phyloP scores from a whole-genome alignment of 2,113 vertebrate species.

The Zosterops pallidus region DNA sequence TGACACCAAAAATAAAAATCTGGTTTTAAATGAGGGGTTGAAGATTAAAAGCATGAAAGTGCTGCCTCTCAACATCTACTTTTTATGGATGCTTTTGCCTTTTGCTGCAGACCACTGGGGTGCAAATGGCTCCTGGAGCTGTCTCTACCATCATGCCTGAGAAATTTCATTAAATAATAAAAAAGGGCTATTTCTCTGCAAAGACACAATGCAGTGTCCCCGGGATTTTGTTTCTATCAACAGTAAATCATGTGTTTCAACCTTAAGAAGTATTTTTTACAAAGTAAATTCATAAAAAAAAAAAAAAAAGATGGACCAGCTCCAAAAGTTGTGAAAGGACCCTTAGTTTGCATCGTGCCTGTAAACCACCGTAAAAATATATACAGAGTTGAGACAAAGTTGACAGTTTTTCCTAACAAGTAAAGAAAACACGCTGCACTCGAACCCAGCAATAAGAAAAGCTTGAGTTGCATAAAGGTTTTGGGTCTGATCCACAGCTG shows the following conservation, averaged over 20 bases:
- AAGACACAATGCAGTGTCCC: not conserved
- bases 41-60: not conserved
- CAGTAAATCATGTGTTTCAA: not conserved
- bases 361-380: conserved; percentile 48
- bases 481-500: conserved; percentile 28
- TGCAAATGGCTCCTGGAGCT: not conserved
- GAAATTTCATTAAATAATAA: not conserved
- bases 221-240: not conserved
- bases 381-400: conserved; percentile 42
- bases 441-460: conserved; percentile 19
- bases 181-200: not conserved
- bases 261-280: conserved; percentile 29
- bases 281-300: not conserved
- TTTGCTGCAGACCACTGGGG: not conserved
- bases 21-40: not conserved
- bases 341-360: conserved; percentile 9
- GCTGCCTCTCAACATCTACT: not conserved
- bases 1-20: not conserved
- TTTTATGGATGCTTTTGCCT: not conserved
- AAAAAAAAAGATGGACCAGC: conserved; percentile 33
- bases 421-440: conserved; percentile 24
- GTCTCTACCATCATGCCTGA: not conserved
- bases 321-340: conserved; percentile 52
- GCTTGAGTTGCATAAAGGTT: not conserved
- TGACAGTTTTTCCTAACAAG: conserved; percentile 30